phyloP scores from a whole-genome alignment of 2,113 vertebrate species.

The Otolemur garnettii region DNA sequence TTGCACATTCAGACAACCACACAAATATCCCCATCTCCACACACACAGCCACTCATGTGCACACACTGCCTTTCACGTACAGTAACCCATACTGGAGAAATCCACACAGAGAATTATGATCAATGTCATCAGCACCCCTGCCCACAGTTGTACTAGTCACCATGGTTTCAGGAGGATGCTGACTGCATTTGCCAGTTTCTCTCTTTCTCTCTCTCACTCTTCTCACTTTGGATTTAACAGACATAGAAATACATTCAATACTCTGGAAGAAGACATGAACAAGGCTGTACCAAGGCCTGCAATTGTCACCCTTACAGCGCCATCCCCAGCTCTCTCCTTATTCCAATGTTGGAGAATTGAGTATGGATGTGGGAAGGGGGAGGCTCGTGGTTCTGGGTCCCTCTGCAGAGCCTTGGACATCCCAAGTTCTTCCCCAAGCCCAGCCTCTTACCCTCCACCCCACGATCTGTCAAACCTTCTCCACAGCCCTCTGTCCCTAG shows the following conservation, averaged over 20 bases:
- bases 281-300: background rate
- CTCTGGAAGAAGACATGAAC: background rate
- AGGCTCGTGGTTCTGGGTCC: too few species aligned
- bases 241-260: background rate
- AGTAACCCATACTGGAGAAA: background rate
- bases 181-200: background rate
- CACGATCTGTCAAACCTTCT: too few species aligned
- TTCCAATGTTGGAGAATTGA: constrained; percentile 63
- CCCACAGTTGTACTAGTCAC: background rate
- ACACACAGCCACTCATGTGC: background rate
- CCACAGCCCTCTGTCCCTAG: too few species aligned
- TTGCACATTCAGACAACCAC: background rate
- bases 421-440: background rate
- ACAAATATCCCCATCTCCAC: background rate
- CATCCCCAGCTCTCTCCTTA: background rate
- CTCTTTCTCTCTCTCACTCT: background rate
- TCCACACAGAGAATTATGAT: background rate
- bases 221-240: background rate
- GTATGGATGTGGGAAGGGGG: too few species aligned
- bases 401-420: too few species aligned
- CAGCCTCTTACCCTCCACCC: background rate
- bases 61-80: background rate
- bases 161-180: constrained; percentile 53
- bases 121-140: background rate
- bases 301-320: background rate